Conservation (phyloP, 2,113 vertebrate species). For the Dipodomys merriami region DNA sequence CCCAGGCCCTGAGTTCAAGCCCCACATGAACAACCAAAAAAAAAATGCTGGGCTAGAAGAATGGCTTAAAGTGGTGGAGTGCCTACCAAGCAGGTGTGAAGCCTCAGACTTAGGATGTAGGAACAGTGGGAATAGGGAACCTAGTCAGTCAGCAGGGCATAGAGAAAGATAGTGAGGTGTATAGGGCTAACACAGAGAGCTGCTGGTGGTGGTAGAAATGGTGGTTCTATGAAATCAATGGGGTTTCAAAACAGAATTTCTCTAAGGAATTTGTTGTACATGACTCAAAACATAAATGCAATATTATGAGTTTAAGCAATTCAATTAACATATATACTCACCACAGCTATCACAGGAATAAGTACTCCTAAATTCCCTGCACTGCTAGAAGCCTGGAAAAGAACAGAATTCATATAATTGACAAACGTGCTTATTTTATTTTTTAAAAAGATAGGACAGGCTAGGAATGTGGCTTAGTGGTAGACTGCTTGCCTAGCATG, state of each 20-base stretch:
- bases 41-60: too few relatives aligned
- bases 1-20: too few relatives aligned
- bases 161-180: not conserved
- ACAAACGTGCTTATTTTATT: not conserved
- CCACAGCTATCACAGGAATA: constrained; percentile 98
- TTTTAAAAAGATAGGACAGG: not conserved
- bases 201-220: not conserved
- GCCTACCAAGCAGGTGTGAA: too few relatives aligned
- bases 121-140: not conserved
- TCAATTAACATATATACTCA: constrained; percentile 85
- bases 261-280: not conserved
- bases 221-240: not conserved
- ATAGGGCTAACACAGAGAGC: not conserved
- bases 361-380: constrained; percentile 98
- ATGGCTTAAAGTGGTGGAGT: too few relatives aligned
- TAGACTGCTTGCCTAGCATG: too few relatives aligned
- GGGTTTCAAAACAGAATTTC: not conserved
- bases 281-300: not conserved
- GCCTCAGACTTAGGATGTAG: not conserved
- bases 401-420: constrained; percentile 54
- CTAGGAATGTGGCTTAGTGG: too few relatives aligned
- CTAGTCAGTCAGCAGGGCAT: fast-evolving
- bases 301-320: not conserved
- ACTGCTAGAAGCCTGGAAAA: constrained; percentile 94
- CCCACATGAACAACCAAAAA: too few relatives aligned